Percentiles rank a stretch among this genome's conserved stretches.
Conservation (phyloP, 2,113 vertebrate species). For the Ceyx melanurus region DNA sequence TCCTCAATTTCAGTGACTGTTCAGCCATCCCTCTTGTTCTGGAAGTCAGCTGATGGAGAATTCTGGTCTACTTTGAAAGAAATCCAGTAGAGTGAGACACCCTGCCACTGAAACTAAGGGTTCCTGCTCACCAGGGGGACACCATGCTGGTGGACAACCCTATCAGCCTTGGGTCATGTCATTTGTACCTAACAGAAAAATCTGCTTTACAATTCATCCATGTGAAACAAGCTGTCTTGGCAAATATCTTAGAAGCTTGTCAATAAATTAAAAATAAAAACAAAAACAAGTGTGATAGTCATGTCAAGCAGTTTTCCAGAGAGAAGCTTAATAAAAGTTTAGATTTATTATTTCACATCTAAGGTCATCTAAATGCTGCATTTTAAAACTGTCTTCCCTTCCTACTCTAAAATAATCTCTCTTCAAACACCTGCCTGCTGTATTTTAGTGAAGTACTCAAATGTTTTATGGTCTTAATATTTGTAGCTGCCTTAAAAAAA, state of each 20-base stretch:
- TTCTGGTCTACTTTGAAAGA: conserved; percentile 1
- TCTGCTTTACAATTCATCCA: neutral
- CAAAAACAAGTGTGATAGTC: neutral
- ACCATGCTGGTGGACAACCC: neutral
- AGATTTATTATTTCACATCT: neutral
- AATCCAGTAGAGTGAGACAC: neutral
- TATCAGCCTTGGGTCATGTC: neutral
- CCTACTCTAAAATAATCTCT: neutral
- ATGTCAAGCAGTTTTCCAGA: neutral
- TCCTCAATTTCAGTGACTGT: neutral
- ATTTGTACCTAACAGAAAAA: neutral
- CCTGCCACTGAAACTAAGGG: neutral
- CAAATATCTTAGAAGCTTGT: neutral
- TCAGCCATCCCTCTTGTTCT: neutral
- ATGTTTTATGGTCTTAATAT: neutral
- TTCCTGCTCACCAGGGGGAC: neutral
- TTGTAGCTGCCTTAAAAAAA: neutral
- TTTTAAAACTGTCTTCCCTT: neutral
- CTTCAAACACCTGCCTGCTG: neutral
- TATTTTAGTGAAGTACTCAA: neutral
- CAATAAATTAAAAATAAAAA: neutral
- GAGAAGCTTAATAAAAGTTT: neutral
- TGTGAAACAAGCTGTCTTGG: neutral
- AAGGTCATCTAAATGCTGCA: neutral
- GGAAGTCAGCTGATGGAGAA: conserved; percentile 26